Base-by-base conservation (phyloP, 2,888 invertebrate species). In the Drosophila stalkeri region DNA sequence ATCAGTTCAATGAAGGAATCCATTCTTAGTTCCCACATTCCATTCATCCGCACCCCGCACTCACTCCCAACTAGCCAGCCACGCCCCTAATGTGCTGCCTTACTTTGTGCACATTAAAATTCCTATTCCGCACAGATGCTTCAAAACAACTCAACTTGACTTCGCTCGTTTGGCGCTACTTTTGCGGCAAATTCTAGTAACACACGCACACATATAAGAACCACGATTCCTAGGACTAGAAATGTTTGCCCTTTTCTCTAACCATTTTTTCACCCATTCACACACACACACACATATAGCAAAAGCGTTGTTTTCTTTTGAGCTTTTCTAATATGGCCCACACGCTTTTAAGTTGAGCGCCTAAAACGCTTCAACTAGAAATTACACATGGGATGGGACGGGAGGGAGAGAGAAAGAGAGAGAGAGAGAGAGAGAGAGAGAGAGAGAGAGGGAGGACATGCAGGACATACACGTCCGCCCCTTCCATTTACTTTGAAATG, bases 141-240 rank as follows among this genome's bases (percentile, higher is more conserved):
- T 76, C 52, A 72, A 33, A 46, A 63, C 73, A 51, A 63, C 77
- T 69, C 81, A 68, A 76, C 73, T 80, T 71, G 77, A 83, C 86
- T 86, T 46, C 68, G 73, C 70, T 86, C 81, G 77, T 82, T 80
- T 82, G 82, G 63, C 80, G 76, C 81, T 82, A 75, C 70, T 82
- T 82, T 81, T 66, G 76, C 54, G 82, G 55, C 57, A 79, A 79
- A 79, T 75, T 60, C 71, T 65, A 62, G 54, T 20, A 37, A 16
- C 6, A 18, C 27, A 64, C 14, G n/a, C 11, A n/a, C 37, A 11
- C 12, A 35, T 23, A 41, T 46, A 55, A 44, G 27, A 16, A 49
- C 27, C 27, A 11, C 23, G 23, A 23, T 23, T 23, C 23, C 37
- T 37, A n/a, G 31, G 39, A 9, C 46, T 18, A 35, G 44, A 12